Base-by-base conservation (phyloP, 2,888 invertebrate species). In the Gandaritis pyraliata region DNA sequence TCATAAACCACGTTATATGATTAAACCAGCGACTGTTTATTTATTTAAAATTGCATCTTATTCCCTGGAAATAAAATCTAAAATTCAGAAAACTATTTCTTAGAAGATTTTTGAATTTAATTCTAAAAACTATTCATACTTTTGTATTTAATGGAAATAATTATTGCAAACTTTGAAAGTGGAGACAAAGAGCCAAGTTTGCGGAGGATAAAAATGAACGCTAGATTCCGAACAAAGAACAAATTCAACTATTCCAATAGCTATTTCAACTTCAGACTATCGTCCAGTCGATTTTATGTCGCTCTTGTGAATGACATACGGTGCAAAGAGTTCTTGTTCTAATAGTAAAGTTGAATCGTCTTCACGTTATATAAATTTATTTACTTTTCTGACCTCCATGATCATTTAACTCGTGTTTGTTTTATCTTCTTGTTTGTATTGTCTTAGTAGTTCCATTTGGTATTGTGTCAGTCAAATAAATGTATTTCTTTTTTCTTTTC, bases 241-340 rank as follows among this genome's bases (percentile, higher is more conserved):
- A 43, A 54, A 54, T 41, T 23, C 43, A 59, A 59, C 54, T 59
- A 54, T 59, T 49, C 23, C 49, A 54, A 59, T 41, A 43, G 36
- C 49, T 49, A 49, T 59, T 59, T 16, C 45, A 43, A 54, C 43
- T 59, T 49, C 23, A 46, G 43, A 23, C 49, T 30, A 39, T 58
- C 52, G 46, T 41, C 39, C 53, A 53, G 47, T 48, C 29, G 39
- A 36, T 47, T 59, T 59, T 53, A 59, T 48, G 16, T 46, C 15
- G 52, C 38, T 53, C 33, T 10, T 23, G 39, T 48, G 30, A 23
- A 5, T 52, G 52, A 51, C 48, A 50, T n/a, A n/a, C 5, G n/a
- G 33, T 5, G 29, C 30, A 23, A 46, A 51, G n/a, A 38, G 23
- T 39, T 38, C 11, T 48, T 15, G 13, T 10, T 23, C n/a, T 23